Evolutionary conservation across 2,113 vertebrate genomes (phyloP).

Genomic region (Galbula dea): DNA sequence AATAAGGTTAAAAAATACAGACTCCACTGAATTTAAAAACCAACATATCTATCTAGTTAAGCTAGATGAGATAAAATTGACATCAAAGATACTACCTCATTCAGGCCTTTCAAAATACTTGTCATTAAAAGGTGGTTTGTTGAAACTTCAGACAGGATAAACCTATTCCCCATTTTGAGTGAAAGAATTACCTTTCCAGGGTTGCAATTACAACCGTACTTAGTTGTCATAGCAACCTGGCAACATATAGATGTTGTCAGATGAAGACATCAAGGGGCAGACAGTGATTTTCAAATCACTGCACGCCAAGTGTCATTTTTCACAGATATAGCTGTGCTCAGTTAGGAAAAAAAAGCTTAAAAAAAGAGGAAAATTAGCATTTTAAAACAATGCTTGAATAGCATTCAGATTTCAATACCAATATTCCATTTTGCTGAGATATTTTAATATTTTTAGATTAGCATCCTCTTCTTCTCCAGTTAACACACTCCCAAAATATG

Average conservation of each 20-base stretch:
- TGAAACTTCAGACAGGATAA: conserved; percentile 80
- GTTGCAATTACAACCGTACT: conserved; percentile 77
- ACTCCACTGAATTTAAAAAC: conserved; percentile 17
- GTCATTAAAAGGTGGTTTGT: conserved; percentile 75
- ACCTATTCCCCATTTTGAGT: conserved; percentile 72
- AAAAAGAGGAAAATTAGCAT: conserved; percentile 23
- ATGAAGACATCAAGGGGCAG: conserved; percentile 74
- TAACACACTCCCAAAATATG: neutral
- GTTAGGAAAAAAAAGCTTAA: neutral
- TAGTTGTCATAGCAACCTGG: conserved; percentile 76
- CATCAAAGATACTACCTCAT: conserved; percentile 65
- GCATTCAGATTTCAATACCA: neutral
- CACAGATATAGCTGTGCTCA: neutral
- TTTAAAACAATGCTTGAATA: conserved; percentile 30
- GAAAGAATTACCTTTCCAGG: conserved; percentile 76
- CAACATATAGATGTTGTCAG: conserved; percentile 78
- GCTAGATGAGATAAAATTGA: neutral
- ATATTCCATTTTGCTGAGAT: neutral
- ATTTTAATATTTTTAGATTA: neutral
- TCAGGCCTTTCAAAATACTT: conserved; percentile 78
- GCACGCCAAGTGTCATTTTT: conserved; percentile 64
- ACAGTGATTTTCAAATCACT: conserved; percentile 67
- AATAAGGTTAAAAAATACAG: conserved; percentile 56
- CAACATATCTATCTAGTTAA: conserved; percentile 14
- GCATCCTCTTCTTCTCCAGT: neutral